Evolutionary conservation across 2,797 vertebrate species (phyloP).

Genomic region (Gouania willdenowi): DNA sequence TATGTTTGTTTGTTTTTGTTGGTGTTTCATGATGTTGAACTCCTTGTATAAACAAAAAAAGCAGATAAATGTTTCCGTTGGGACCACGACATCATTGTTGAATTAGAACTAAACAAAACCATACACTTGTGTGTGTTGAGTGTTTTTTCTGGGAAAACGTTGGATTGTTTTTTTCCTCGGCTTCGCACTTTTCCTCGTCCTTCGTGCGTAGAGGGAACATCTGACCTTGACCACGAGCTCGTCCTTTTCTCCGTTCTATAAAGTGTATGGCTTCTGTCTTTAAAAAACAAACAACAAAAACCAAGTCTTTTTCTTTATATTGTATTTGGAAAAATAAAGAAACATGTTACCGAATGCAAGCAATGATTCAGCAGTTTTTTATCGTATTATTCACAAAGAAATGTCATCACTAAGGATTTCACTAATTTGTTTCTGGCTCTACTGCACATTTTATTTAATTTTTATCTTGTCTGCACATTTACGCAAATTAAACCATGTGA

Average conservation of each 20-base stretch:
- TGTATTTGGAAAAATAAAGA: slow-evolving; percentile 41
- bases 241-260: slow-evolving; percentile 4
- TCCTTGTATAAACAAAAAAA: no score
- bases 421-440: no score
- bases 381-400: neutral
- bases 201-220: neutral
- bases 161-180: no score
- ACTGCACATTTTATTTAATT: no score
- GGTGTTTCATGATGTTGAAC: no score
- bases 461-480: no score
- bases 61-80: no score
- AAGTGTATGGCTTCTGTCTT: slow-evolving; percentile 22
- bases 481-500: no score
- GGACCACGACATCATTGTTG: no score
- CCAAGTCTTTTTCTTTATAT: slow-evolving; percentile 13
- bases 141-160: neutral
- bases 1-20: neutral
- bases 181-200: neutral
- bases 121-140: neutral
- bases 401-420: no score
- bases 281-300: slow-evolving; percentile 9
- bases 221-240: neutral
- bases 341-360: slow-evolving; percentile 6
- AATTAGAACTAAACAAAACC: no score
- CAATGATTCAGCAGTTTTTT: neutral